A percentile compares a stretch with the other conserved stretches of the same genome.
Conservation (phyloP, 2,888 invertebrate genomes). For the Sphinx pinastri region DNA sequence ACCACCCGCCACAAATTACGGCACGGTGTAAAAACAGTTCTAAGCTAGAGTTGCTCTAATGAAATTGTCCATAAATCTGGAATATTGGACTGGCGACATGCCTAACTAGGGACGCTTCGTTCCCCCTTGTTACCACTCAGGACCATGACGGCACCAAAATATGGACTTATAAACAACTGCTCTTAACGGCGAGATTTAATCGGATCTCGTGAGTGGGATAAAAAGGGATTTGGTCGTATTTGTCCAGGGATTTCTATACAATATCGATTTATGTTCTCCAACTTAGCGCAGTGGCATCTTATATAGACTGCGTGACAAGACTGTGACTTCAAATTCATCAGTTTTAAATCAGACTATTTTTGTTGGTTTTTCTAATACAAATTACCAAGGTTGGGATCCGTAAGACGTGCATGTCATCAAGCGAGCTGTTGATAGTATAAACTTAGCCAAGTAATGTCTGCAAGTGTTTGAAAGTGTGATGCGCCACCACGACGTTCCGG, state of each 20-base stretch:
- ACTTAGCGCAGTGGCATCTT: too few species aligned
- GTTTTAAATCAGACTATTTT: too few species aligned
- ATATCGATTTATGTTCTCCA: background rate
- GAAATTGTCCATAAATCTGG: slow-evolving; percentile 62
- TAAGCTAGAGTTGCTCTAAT: slow-evolving; percentile 50
- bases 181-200: slow-evolving; percentile 10
- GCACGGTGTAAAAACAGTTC: slow-evolving; percentile 35
- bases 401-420: too few species aligned
- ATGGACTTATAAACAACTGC: slow-evolving; percentile 24
- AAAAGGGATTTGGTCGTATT: background rate
- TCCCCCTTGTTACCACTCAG: slow-evolving; percentile 25
- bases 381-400: too few species aligned
- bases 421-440: too few species aligned
- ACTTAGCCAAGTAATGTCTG: too few species aligned
- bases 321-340: too few species aligned
- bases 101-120: slow-evolving; percentile 36
- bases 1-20: background rate
- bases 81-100: slow-evolving; percentile 56
- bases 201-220: background rate
- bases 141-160: slow-evolving; percentile 11
- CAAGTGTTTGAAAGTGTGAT: too few species aligned
- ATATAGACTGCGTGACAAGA: too few species aligned
- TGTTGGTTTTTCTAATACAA: too few species aligned
- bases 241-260: background rate
- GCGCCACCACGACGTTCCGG: too few species aligned